Evolutionary conservation across 2,888 invertebrate species (phyloP).

Genomic region (Embidobia sp.): DNA sequence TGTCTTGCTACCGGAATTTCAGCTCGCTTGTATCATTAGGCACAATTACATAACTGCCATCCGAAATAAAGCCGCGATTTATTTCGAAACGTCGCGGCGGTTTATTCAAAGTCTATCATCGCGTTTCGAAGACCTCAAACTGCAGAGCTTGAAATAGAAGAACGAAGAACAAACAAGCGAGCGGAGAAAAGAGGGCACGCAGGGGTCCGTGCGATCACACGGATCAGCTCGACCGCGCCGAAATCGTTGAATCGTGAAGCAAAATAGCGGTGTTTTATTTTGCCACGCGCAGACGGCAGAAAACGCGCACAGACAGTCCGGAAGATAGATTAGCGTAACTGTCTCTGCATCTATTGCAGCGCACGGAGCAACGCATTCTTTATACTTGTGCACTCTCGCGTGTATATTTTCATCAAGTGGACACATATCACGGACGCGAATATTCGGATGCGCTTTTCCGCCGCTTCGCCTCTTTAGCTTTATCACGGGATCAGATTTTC

Average conservation of each 20-base stretch:
- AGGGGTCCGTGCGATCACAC: conserved; percentile 49
- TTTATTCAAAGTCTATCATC: conserved; percentile 19
- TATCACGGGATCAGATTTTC: conserved; percentile 50
- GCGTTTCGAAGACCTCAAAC: not conserved
- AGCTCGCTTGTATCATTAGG: conserved; percentile 1
- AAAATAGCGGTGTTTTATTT: conserved; percentile 62
- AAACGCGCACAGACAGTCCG: conserved; percentile 37
- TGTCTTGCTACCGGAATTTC: conserved; percentile 7
- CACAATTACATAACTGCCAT: conserved; percentile 15
- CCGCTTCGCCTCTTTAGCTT: conserved; percentile 44
- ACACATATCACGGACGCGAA: conserved; percentile 58
- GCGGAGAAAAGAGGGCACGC: too few relatives aligned
- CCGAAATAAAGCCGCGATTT: conserved; percentile 19
- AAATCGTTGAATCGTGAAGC: conserved; percentile 67
- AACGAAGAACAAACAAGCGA: not conserved
- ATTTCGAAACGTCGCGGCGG: not conserved
- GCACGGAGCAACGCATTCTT: conserved; percentile 56
- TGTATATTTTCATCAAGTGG: conserved; percentile 65
- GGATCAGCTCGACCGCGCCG: conserved; percentile 54
- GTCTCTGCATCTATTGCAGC: conserved; percentile 56
- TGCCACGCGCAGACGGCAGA: conserved; percentile 24
- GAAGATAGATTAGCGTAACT: conserved; percentile 63
- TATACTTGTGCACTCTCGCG: conserved; percentile 40
- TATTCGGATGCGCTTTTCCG: conserved; percentile 29
- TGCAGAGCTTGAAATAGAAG: not conserved